phyloP scores from a whole-genome alignment of 2,888 invertebrate species.

The Yponomeuta cagnagella region DNA sequence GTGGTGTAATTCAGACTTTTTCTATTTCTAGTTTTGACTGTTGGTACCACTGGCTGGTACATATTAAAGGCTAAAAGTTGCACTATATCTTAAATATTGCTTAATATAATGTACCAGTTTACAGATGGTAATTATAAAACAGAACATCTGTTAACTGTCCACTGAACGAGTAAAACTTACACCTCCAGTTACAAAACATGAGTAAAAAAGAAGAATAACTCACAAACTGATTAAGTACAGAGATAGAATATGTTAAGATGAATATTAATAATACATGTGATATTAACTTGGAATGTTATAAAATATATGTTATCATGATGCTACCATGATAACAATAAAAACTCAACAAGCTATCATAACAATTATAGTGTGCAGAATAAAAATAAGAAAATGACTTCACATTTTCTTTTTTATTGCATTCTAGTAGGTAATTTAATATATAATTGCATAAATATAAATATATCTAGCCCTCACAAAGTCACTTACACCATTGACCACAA shows the following conservation, averaged over 20 bases:
- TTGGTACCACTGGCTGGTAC: too few species aligned
- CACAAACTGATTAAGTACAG: slow-evolving; percentile 19
- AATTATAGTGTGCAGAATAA: slow-evolving; percentile 25
- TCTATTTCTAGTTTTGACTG: too few species aligned
- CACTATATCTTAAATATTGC: too few species aligned
- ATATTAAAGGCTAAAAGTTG: too few species aligned
- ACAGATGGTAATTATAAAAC: too few species aligned
- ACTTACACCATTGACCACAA: not conserved
- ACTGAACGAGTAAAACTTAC: too few species aligned
- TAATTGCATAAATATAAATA: too few species aligned
- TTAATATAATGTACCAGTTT: too few species aligned
- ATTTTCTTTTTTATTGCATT: not conserved
- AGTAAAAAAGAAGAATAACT: not conserved
- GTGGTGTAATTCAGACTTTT: too few species aligned
- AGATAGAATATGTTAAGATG: slow-evolving; percentile 17
- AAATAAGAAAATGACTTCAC: not conserved
- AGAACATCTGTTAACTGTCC: too few species aligned
- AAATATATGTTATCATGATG: not conserved
- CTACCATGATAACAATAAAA: slow-evolving; percentile 2
- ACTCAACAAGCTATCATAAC: slow-evolving; percentile 19
- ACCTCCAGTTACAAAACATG: slow-evolving; percentile 4
- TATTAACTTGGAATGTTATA: slow-evolving; percentile 50
- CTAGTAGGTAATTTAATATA: too few species aligned
- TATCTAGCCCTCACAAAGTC: not conserved
- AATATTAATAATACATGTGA: slow-evolving; percentile 28